Percentiles rank a stretch among this genome's conserved stretches.
Conservation (phyloP, 1,140 invertebrate species). For the Heliconius eleuchia region DNA sequence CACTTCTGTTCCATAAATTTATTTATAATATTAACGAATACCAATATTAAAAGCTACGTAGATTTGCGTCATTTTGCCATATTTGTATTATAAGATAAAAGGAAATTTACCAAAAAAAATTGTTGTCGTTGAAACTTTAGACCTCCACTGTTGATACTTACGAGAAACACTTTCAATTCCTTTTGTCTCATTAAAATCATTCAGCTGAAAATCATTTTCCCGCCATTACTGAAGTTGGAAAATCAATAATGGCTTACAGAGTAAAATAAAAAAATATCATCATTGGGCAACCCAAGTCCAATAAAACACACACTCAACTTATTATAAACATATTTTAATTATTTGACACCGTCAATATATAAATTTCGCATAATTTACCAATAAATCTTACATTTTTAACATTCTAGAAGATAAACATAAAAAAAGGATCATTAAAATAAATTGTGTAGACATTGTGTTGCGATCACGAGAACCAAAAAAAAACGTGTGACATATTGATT, state of each 20-base stretch:
- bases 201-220: background rate
- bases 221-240: background rate
- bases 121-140: no score
- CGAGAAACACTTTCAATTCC: background rate
- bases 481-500: constrained; percentile 30
- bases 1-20: no score
- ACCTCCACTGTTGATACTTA: no score
- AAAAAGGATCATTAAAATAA: constrained; percentile 9
- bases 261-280: background rate
- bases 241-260: background rate
- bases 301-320: constrained; percentile 62
- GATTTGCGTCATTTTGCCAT: no score
- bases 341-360: constrained; percentile 77
- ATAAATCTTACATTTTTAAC: constrained; percentile 60
- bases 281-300: constrained; percentile 25
- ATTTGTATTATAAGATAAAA: no score
- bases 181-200: background rate
- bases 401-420: constrained; percentile 59
- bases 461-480: constrained; percentile 57
- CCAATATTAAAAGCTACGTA: no score
- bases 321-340: constrained; percentile 76
- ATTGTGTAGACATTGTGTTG: constrained; percentile 41
- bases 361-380: constrained; percentile 64
- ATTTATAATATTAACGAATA: no score
- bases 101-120: no score